Evolutionary conservation across 2,797 vertebrate species (phyloP).

Genomic region (Tenualosa thibaudeaui): DNA sequence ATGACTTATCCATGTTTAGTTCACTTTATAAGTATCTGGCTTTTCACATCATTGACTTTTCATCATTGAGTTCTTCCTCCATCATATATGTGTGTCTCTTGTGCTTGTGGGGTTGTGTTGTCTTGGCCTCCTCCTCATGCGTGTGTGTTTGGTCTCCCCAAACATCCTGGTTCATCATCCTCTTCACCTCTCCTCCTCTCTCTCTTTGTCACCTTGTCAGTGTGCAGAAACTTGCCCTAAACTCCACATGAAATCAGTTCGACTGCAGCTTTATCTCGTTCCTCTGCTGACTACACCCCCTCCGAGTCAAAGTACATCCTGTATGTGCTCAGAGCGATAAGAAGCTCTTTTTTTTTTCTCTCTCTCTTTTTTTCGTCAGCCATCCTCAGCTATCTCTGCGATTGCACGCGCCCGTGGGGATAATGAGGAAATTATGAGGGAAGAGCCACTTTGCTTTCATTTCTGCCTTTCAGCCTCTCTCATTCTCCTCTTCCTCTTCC

Average conservation of each 20-base stretch:
- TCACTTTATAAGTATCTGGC: not conserved
- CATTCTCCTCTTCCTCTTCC: not conserved
- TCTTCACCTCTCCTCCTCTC: not conserved
- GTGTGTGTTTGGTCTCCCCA: not conserved
- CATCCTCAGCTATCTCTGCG: constrained; percentile 7
- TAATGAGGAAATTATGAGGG: constrained; percentile 2
- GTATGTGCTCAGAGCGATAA: constrained; percentile 15
- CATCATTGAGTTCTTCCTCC: not conserved
- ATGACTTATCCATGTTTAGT: not conserved
- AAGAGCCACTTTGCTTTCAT: not conserved
- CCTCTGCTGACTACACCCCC: not conserved
- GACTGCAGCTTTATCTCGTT: not conserved
- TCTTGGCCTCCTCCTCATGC: not conserved
- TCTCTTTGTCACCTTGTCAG: not conserved
- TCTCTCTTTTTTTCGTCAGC: not conserved
- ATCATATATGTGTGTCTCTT: not conserved
- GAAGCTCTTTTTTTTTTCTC: not conserved
- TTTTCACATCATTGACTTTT: not conserved
- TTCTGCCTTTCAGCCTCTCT: not conserved
- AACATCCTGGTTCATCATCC: not conserved
- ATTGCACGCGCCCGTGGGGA: not conserved
- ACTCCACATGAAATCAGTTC: not conserved
- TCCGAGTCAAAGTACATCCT: constrained; percentile 15
- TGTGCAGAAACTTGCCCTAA: not conserved
- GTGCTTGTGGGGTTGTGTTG: not conserved